phyloP scores from a whole-genome alignment of 64 coral and sea anemone genomes.

The Pocillopora damicornis region DNA sequence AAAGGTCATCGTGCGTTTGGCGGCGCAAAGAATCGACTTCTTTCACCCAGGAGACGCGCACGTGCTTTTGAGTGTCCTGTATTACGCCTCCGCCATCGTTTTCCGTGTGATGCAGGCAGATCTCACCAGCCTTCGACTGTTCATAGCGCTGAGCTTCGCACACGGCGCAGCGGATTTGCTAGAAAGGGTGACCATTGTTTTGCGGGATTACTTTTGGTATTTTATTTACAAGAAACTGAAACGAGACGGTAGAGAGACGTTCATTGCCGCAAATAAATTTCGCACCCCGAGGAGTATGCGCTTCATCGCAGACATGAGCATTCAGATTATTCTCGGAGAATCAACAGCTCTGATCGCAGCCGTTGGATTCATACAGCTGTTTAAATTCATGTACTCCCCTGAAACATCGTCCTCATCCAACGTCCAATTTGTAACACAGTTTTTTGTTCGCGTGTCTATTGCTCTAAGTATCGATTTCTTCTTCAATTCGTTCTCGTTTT shows the following conservation, averaged over 20 bases:
- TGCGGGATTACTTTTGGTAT: slow-evolving; percentile 71
- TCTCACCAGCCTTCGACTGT: slow-evolving; percentile 51
- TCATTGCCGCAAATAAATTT: slow-evolving; percentile 27
- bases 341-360: slow-evolving; percentile 67
- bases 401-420: not conserved
- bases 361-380: slow-evolving; percentile 62
- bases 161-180: slow-evolving; percentile 57
- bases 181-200: slow-evolving; percentile 68
- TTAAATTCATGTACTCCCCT: slow-evolving; percentile 50
- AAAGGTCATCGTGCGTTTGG: slow-evolving; percentile 63
- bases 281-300: slow-evolving; percentile 64
- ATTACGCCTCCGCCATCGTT: slow-evolving; percentile 44
- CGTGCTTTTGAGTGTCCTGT: slow-evolving; percentile 22
- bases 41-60: slow-evolving; percentile 51
- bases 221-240: slow-evolving; percentile 57
- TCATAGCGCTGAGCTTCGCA: slow-evolving; percentile 49
- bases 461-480: slow-evolving; percentile 51
- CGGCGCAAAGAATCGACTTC: slow-evolving; percentile 51
- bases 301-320: slow-evolving; percentile 71
- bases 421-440: slow-evolving; percentile 13
- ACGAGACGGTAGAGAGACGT: not conserved
- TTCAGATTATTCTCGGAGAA: slow-evolving; percentile 70
- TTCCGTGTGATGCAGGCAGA: slow-evolving; percentile 76
- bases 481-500: slow-evolving; percentile 61
- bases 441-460: slow-evolving; percentile 35